Evolutionary conservation across 1,140 invertebrate species (phyloP).

Genomic region (Nymphalis io): DNA sequence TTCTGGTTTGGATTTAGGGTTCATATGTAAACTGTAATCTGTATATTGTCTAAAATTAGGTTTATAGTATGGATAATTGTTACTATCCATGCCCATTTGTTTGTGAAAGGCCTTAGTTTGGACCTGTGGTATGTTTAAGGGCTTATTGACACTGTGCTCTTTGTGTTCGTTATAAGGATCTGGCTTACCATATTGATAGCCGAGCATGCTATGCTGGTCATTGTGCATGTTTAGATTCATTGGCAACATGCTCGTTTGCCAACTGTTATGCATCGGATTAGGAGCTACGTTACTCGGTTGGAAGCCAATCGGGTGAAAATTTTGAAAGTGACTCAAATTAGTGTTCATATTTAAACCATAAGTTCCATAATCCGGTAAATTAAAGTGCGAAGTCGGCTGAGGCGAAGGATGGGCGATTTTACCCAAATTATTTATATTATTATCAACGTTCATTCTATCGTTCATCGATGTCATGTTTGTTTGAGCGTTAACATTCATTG

Average conservation of each 20-base stretch:
- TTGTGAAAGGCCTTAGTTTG: conserved; percentile 54
- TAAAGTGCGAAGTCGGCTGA: conserved; percentile 46
- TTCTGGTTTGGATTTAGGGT: conserved; percentile 32
- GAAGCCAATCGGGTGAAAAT: conserved; percentile 52
- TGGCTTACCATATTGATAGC: conserved; percentile 40
- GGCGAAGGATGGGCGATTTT: conserved; percentile 55
- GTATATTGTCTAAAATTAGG: conserved; percentile 40
- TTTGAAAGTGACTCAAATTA: conserved; percentile 53
- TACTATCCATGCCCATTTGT: conserved; percentile 43
- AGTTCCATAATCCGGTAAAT: conserved; percentile 50
- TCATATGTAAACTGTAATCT: conserved; percentile 51
- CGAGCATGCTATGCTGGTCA: conserved; percentile 35
- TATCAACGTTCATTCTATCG: conserved; percentile 53
- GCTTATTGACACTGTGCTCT: conserved; percentile 44
- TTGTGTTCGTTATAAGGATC: conserved; percentile 16
- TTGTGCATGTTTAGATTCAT: conserved; percentile 61
- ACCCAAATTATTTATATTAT: conserved; percentile 61
- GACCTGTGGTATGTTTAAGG: conserved; percentile 59
- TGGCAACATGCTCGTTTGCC: conserved; percentile 60
- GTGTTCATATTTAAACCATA: conserved; percentile 57
- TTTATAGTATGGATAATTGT: conserved; percentile 35
- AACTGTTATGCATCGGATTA: conserved; percentile 48
- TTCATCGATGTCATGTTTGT: conserved; percentile 56
- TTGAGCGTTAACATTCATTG: conserved; percentile 56
- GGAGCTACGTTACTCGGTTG: conserved; percentile 44